These are phyloP conservation scores for Poeciliopsis turneri DNA, from an alignment of 2,797 vertebrate genomes.

Conservation along the genomic window DNA sequence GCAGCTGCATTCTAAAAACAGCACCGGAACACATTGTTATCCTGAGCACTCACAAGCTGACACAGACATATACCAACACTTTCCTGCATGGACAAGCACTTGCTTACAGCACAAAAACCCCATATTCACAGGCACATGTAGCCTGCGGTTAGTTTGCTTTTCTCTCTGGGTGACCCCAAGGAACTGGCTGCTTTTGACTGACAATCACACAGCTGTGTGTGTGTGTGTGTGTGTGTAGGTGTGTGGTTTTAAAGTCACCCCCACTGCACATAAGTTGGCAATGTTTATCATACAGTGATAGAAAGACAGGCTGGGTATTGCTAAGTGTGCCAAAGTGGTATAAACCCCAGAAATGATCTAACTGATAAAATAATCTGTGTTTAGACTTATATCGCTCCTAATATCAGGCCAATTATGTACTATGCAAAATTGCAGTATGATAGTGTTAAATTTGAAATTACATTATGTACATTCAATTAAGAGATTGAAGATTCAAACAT, in stretches of 20 bases:
- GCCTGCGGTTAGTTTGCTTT: constrained; percentile 19
- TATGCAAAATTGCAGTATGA: background rate
- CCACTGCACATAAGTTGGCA: background rate
- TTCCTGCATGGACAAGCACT: constrained; percentile 14
- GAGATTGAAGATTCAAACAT: background rate
- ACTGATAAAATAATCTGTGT: background rate
- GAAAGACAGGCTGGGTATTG: constrained; percentile 74
- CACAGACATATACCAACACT: constrained; percentile 6
- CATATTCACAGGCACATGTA: constrained; percentile 23
- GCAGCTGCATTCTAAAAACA: constrained; percentile 38
- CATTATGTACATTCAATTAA: background rate
- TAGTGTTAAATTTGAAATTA: background rate
- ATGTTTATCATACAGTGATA: constrained; percentile 42
- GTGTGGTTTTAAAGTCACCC: constrained; percentile 12
- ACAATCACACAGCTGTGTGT: constrained; percentile 59
- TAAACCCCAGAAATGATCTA: constrained; percentile 54
- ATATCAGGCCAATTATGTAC: background rate
- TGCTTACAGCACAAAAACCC: constrained; percentile 17
- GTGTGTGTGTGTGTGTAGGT: constrained; percentile 6
- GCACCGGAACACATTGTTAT: constrained; percentile 20
- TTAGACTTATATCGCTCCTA: background rate
- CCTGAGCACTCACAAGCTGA: constrained; percentile 15
- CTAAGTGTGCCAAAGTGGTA: constrained; percentile 55
- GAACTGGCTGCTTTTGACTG: constrained; percentile 62
- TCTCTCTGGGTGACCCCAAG: constrained; percentile 50